phyloP scores from a whole-genome alignment of 53 echinoderm and acorn worm genomes.

The Luidia sarsii region DNA sequence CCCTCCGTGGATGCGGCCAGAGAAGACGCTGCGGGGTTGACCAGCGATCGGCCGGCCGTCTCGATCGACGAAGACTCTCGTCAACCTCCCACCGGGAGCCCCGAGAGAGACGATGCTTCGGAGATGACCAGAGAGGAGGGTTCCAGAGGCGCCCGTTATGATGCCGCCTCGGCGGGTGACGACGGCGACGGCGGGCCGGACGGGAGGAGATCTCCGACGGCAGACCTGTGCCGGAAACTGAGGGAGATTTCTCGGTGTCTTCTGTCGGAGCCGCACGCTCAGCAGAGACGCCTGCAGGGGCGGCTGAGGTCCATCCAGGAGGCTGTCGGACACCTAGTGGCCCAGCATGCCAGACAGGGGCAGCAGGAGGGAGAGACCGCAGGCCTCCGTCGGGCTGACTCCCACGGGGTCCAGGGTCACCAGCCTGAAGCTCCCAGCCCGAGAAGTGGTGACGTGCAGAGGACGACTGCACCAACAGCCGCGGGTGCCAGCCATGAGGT shows the following conservation, averaged over 20 bases:
- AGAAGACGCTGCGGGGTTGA: too few species aligned
- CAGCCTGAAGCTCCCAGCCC: too few species aligned
- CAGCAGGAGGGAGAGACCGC: neutral
- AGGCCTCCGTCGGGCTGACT: too few species aligned
- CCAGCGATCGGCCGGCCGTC: neutral
- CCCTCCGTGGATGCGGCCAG: neutral
- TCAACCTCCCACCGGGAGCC: too few species aligned
- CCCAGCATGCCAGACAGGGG: slow-evolving; percentile 27
- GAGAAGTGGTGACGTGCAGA: neutral
- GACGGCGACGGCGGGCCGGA: neutral
- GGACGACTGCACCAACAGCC: neutral
- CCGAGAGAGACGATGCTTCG: too few species aligned
- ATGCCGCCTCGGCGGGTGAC: neutral
- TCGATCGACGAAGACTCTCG: neutral
- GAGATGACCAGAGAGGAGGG: too few species aligned
- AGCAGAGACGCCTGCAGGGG: neutral
- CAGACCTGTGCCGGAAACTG: slow-evolving; percentile 16
- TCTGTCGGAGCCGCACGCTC: slow-evolving; percentile 49
- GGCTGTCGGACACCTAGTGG: slow-evolving; percentile 30
- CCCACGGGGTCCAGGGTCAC: neutral
- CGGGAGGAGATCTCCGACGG: too few species aligned
- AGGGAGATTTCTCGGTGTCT: slow-evolving; percentile 25
- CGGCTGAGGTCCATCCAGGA: slow-evolving; percentile 36
- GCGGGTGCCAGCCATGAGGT: neutral
- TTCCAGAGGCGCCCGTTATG: too few species aligned